These are phyloP conservation scores for Proteles cristata DNA, from an alignment of 2,113 vertebrate species.

Conservation along the genomic window DNA sequence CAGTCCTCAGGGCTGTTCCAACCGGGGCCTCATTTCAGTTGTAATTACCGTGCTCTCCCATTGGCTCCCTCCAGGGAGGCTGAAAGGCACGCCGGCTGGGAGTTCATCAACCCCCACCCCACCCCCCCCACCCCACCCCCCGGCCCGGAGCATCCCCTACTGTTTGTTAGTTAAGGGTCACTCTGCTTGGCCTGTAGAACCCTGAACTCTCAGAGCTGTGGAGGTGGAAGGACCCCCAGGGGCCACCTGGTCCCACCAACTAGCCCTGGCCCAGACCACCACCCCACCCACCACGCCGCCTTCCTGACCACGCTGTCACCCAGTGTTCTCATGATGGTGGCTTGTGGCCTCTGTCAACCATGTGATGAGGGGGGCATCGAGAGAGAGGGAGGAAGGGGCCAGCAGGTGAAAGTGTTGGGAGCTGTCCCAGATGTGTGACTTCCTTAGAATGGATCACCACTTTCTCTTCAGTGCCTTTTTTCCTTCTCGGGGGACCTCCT, in stretches of 20 bases:
- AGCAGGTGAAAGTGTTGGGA: not conserved
- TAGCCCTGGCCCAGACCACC: not conserved
- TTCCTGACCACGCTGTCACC: not conserved
- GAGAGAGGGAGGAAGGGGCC: not conserved
- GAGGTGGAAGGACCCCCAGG: not conserved
- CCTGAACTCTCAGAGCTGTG: not conserved
- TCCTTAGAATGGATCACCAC: not conserved
- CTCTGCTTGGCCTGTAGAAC: not conserved
- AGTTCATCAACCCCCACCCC: too few relatives aligned
- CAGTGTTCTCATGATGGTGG: not conserved
- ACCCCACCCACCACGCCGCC: not conserved
- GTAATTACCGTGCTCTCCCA: accelerated
- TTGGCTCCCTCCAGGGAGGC: not conserved
- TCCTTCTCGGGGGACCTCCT: not conserved
- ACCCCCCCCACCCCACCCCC: too few relatives aligned
- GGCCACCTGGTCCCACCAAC: not conserved
- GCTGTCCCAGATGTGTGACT: not conserved
- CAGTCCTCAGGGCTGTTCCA: not conserved
- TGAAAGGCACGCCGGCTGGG: accelerated
- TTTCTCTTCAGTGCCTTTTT: not conserved
- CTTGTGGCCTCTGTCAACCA: not conserved
- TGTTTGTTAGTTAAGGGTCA: not conserved
- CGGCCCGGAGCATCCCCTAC: not conserved
- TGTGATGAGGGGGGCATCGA: not conserved
- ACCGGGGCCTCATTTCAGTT: not conserved